Conservation (phyloP, 2,888 invertebrate species). For the Rotaria magnacalcarata region DNA sequence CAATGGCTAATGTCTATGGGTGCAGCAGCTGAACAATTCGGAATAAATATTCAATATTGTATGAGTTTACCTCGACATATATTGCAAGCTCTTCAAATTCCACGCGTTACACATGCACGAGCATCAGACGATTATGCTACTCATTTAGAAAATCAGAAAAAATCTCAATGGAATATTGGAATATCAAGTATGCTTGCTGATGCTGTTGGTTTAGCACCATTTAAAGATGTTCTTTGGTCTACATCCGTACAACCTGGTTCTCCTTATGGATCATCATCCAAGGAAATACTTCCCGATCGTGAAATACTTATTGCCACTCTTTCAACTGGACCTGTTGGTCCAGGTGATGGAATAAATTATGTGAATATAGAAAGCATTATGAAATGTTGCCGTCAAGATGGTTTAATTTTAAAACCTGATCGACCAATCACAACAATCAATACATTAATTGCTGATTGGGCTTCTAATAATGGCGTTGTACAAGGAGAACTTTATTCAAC, state of each 20-base stretch:
- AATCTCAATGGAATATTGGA: constrained; percentile 45
- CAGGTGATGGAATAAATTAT: constrained; percentile 51
- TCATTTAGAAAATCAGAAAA: constrained; percentile 29
- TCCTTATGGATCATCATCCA: constrained; percentile 48
- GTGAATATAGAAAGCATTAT: constrained; percentile 50
- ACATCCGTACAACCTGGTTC: constrained; percentile 51
- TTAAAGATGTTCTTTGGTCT: constrained; percentile 55
- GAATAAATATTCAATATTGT: constrained; percentile 54
- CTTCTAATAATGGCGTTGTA: not conserved
- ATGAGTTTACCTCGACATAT: constrained; percentile 52
- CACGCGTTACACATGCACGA: constrained; percentile 52
- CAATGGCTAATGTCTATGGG: constrained; percentile 54
- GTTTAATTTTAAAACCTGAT: constrained; percentile 42
- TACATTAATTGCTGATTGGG: constrained; percentile 32
- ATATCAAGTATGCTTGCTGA: constrained; percentile 40
- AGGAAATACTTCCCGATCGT: not conserved
- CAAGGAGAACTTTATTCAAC: constrained; percentile 35
- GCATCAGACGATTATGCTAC: constrained; percentile 46
- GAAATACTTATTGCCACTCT: not conserved
- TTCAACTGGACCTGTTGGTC: constrained; percentile 54
- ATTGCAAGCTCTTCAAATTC: constrained; percentile 51
- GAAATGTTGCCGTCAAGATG: constrained; percentile 49
- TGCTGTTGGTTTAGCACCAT: constrained; percentile 49
- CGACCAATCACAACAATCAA: constrained; percentile 50
- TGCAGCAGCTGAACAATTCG: constrained; percentile 49